These are phyloP conservation scores for Beris chalybata DNA, from an alignment of 2,888 invertebrate species.

Conservation along the genomic window DNA sequence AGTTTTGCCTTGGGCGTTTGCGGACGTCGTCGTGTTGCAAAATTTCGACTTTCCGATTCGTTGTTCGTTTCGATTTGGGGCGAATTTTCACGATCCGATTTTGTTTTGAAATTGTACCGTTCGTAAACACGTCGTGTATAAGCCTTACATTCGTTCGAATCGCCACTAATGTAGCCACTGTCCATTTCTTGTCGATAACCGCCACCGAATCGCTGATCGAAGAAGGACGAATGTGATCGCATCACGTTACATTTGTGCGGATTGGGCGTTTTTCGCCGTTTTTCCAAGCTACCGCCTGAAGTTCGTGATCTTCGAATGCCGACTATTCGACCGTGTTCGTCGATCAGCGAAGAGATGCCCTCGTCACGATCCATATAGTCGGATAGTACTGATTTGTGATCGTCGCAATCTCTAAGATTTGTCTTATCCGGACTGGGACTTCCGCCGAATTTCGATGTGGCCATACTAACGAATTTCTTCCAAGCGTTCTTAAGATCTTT, in stretches of 20 bases:
- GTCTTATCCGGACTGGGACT: constrained; percentile 37
- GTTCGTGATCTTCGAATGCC: constrained; percentile 49
- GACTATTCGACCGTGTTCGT: constrained; percentile 46
- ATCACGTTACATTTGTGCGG: constrained; percentile 6
- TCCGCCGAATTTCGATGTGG: constrained; percentile 51
- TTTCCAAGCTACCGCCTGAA: constrained; percentile 22
- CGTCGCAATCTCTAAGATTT: constrained; percentile 43
- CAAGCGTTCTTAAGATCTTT: constrained; percentile 57
- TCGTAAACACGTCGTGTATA: constrained; percentile 59
- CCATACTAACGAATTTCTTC: constrained; percentile 56
- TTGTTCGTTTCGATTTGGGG: constrained; percentile 47
- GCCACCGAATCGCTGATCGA: constrained; percentile 10
- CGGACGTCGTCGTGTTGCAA: constrained; percentile 3
- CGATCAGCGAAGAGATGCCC: constrained; percentile 53
- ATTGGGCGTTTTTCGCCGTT: not conserved
- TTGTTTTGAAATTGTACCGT: constrained; percentile 54
- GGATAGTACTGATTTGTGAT: constrained; percentile 33
- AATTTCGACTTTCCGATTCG: constrained; percentile 14
- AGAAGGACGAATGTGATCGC: constrained; percentile 34
- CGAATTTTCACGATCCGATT: constrained; percentile 48
- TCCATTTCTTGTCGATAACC: constrained; percentile 63
- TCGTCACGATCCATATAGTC: constrained; percentile 45
- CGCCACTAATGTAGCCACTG: constrained; percentile 84
- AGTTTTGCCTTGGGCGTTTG: constrained; percentile 9
- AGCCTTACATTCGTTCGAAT: constrained; percentile 66